A percentile compares a stretch with the other conserved stretches of the same genome.
These are phyloP conservation scores for Agrochola litura DNA, from an alignment of 2,888 invertebrate species.

Conservation along the genomic window DNA sequence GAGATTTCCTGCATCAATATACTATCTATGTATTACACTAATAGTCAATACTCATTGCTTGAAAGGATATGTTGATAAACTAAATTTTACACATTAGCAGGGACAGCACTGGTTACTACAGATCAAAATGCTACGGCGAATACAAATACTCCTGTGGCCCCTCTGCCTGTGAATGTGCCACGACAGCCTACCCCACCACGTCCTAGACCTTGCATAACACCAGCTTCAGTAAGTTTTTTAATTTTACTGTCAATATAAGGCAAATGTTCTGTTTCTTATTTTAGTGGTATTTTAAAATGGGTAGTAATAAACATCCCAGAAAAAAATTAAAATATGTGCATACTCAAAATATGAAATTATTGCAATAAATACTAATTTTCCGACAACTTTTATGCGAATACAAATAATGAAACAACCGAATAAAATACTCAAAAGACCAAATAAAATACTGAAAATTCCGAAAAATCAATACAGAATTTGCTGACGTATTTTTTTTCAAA, in stretches of 20 bases:
- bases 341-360: too few relatives aligned
- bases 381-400: too few relatives aligned
- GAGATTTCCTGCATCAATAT: background rate
- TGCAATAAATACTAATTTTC: too few relatives aligned
- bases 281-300: background rate
- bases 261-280: background rate
- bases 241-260: background rate
- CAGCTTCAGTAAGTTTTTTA: constrained; percentile 81
- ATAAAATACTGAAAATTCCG: too few relatives aligned
- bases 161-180: constrained; percentile 63
- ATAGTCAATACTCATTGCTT: background rate
- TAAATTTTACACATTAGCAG: constrained; percentile 12
- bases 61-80: background rate
- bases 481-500: too few relatives aligned
- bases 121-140: constrained; percentile 45
- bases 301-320: too few relatives aligned
- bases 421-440: too few relatives aligned
- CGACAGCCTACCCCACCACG: constrained; percentile 85
- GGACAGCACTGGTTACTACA: constrained; percentile 61
- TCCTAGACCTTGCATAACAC: constrained; percentile 86
- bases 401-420: too few relatives aligned
- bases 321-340: too few relatives aligned
- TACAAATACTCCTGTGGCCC: constrained; percentile 54
- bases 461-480: too few relatives aligned
- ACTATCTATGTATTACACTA: background rate